Percentiles rank a stretch among this genome's conserved stretches.
These are phyloP conservation scores for Poeciliopsis presidionis DNA, from an alignment of 2,797 vertebrate genomes.

Conservation along the genomic window DNA sequence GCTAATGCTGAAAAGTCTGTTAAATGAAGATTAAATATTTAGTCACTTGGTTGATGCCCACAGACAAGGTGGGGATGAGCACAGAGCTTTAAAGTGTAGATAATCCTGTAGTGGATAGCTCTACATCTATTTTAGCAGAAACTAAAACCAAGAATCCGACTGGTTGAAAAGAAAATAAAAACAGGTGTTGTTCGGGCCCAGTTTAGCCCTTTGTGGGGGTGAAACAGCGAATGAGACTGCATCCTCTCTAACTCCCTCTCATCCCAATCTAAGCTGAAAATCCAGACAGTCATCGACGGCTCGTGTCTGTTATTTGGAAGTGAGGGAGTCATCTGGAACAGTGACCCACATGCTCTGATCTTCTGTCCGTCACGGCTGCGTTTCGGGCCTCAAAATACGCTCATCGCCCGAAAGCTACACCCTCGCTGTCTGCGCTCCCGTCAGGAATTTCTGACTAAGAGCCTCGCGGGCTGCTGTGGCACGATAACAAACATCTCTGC, in stretches of 20 bases:
- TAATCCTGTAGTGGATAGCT: slow-evolving; percentile 3
- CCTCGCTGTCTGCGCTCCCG: slow-evolving; percentile 48
- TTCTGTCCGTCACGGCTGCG: slow-evolving; percentile 57
- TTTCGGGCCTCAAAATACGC: slow-evolving; percentile 55
- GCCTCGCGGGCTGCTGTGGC: slow-evolving; percentile 40
- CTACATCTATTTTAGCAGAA: slow-evolving; percentile 13
- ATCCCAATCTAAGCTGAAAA: slow-evolving; percentile 68
- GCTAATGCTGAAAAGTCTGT: not conserved
- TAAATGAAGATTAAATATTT: not conserved
- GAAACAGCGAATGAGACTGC: slow-evolving; percentile 61
- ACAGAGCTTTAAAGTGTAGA: not conserved
- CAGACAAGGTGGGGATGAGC: slow-evolving; percentile 5
- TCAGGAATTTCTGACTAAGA: slow-evolving; percentile 59
- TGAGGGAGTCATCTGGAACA: slow-evolving; percentile 45
- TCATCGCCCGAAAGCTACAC: slow-evolving; percentile 44
- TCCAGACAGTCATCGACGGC: slow-evolving; percentile 62
- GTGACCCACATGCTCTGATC: slow-evolving; percentile 59
- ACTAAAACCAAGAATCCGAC: slow-evolving; percentile 26
- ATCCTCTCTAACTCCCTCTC: slow-evolving; percentile 69
- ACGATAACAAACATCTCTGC: slow-evolving; percentile 47
- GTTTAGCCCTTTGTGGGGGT: slow-evolving; percentile 54
- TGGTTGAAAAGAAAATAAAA: slow-evolving; percentile 35
- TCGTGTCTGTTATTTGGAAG: slow-evolving; percentile 54
- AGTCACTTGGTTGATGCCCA: not conserved
- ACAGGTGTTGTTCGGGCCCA: slow-evolving; percentile 68